Percentiles rank a stretch among this genome's conserved stretches.
Evolutionary conservation across 2,888 invertebrate species (phyloP).

Genomic region (Limnephilus rhombicus): DNA sequence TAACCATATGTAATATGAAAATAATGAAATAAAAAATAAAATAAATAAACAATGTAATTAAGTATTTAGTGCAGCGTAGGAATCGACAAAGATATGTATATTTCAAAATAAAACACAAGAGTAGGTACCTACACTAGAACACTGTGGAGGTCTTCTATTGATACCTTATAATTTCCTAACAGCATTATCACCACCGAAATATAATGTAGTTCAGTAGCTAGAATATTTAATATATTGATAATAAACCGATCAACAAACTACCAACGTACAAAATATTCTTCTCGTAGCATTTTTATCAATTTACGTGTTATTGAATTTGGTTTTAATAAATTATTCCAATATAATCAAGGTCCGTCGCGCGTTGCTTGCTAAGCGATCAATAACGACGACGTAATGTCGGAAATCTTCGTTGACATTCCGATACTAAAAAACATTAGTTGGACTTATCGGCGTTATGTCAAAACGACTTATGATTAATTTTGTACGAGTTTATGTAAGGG

Average conservation of each 20-base stretch:
- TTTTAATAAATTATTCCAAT: slow-evolving; percentile 42
- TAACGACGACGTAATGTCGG: slow-evolving; percentile 16
- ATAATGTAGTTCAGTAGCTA: background rate
- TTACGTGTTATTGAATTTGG: slow-evolving; percentile 10
- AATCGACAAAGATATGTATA: too few species aligned
- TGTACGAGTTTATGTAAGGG: background rate
- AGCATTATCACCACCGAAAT: background rate
- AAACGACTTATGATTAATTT: slow-evolving; percentile 53
- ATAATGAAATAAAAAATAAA: too few species aligned
- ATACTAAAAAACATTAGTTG: slow-evolving; percentile 43
- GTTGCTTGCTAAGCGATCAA: slow-evolving; percentile 28
- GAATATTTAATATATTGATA: background rate
- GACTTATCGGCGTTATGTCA: slow-evolving; percentile 44
- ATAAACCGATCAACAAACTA: background rate
- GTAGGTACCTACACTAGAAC: too few species aligned
- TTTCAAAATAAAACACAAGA: too few species aligned
- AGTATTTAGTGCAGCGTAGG: too few species aligned
- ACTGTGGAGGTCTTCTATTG: too few species aligned
- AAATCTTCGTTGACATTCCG: slow-evolving; percentile 42
- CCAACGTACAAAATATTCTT: background rate
- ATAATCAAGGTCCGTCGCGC: slow-evolving; percentile 10
- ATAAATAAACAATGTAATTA: too few species aligned
- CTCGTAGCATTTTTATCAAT: background rate
- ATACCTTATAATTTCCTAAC: background rate
- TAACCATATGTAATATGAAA: too few species aligned